Evolutionary conservation across 2,888 invertebrate genomes (phyloP).

Genomic region (Meiosimyza platycephala): DNA sequence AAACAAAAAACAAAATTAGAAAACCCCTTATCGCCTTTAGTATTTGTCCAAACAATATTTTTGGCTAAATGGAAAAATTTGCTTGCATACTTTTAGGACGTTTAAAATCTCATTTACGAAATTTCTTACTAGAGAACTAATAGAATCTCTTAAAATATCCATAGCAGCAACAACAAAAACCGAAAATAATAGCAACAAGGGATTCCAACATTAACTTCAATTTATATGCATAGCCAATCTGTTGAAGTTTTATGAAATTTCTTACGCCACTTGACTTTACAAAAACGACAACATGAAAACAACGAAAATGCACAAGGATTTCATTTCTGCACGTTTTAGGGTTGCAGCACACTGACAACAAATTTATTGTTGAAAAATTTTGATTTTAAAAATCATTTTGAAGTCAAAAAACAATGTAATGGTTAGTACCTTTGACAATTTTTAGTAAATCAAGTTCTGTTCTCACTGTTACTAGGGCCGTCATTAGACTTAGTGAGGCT

Average conservation of each 20-base stretch:
- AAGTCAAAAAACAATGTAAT: too few relatives aligned
- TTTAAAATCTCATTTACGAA: slow-evolving; percentile 26
- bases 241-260: slow-evolving; percentile 66
- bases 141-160: not conserved
- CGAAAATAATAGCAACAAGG: slow-evolving; percentile 42
- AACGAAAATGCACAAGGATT: not conserved
- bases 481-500: too few relatives aligned
- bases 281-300: slow-evolving; percentile 35
- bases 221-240: slow-evolving; percentile 69
- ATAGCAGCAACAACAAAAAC: slow-evolving; percentile 1
- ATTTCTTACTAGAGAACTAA: not conserved
- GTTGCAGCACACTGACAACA: slow-evolving; percentile 22
- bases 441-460: too few relatives aligned
- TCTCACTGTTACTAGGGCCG: too few relatives aligned
- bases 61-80: not conserved
- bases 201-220: slow-evolving; percentile 65
- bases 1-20: too few relatives aligned
- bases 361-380: too few relatives aligned
- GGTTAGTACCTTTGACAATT: too few relatives aligned
- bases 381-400: too few relatives aligned
- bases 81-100: slow-evolving; percentile 15
- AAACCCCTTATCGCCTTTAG: too few relatives aligned
- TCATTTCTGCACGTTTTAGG: not conserved
- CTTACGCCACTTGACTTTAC: slow-evolving; percentile 66
- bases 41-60: too few relatives aligned